Evolutionary conservation across 2,888 invertebrate genomes (phyloP).

Genomic region (Drosophila mercatorum): DNA sequence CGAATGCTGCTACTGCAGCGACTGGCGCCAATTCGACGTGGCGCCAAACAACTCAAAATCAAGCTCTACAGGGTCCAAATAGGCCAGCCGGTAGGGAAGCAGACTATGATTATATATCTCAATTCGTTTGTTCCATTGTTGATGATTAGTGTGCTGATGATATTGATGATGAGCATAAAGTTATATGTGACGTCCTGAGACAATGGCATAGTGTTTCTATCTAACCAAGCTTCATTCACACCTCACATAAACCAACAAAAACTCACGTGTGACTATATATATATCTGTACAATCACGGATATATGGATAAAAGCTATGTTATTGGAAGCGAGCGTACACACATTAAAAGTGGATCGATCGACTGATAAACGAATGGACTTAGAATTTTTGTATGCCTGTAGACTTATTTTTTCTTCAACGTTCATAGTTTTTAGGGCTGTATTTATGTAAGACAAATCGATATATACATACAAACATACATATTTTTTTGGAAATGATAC

Average conservation of each 20-base stretch:
- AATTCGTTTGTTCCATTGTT: constrained; percentile 84
- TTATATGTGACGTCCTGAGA: constrained; percentile 12
- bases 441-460: constrained; percentile 61
- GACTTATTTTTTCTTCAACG: constrained; percentile 75
- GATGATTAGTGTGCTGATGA: constrained; percentile 77
- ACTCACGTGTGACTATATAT: constrained; percentile 5
- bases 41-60: constrained; percentile 80
- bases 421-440: constrained; percentile 71
- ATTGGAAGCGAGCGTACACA: constrained; percentile 52
- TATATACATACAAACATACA: constrained; percentile 36
- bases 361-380: constrained; percentile 82
- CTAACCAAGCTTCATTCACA: constrained; percentile 45
- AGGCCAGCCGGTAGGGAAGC: constrained; percentile 83
- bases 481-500: constrained; percentile 35
- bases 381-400: constrained; percentile 79
- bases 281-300: constrained; percentile 1
- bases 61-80: constrained; percentile 80
- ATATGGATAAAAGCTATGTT: constrained; percentile 57
- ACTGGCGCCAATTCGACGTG: constrained; percentile 65
- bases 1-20: constrained; percentile 35
- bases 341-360: constrained; percentile 47
- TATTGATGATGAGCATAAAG: constrained; percentile 28
- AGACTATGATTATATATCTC: constrained; percentile 84
- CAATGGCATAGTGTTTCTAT: constrained; percentile 50
- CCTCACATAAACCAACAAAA: constrained; percentile 11